Percentiles rank a stretch among this genome's conserved stretches.
phyloP scores from a whole-genome alignment of 64 coral and sea anemone genomes.

The Actinia equina region DNA sequence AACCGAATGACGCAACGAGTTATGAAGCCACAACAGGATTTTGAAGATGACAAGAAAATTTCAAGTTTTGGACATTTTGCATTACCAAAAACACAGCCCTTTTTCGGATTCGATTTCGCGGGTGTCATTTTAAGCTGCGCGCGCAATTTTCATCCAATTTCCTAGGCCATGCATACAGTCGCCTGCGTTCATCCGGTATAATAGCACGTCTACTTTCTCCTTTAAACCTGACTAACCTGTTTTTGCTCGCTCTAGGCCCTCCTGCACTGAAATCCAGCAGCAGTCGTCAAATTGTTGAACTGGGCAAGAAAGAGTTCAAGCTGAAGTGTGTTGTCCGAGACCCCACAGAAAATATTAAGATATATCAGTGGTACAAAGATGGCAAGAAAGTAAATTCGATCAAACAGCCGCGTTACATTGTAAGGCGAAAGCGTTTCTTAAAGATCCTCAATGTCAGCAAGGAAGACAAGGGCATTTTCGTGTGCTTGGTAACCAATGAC shows the following conservation, averaged over 20 bases:
- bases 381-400: neutral
- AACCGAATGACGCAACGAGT: too few relatives aligned
- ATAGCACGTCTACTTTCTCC: neutral
- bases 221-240: neutral
- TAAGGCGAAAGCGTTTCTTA: conserved; percentile 33
- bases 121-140: too few relatives aligned
- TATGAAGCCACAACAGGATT: too few relatives aligned
- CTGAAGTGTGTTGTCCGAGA: conserved; percentile 13
- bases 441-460: conserved; percentile 39
- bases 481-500: conserved; percentile 47
- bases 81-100: too few relatives aligned
- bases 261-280: neutral
- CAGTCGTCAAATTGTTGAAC: neutral
- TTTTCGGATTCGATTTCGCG: too few relatives aligned
- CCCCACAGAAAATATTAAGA: neutral
- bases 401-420: conserved; percentile 29
- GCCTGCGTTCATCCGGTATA: too few relatives aligned
- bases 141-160: too few relatives aligned
- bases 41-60: too few relatives aligned
- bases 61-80: too few relatives aligned
- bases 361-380: conserved; percentile 70
- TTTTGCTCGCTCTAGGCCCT: neutral
- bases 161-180: too few relatives aligned
- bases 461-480: conserved; percentile 49
- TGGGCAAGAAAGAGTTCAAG: conserved; percentile 13